Evolutionary conservation across 1,140 invertebrate species (phyloP).

Genomic region (Pomacea maculata): DNA sequence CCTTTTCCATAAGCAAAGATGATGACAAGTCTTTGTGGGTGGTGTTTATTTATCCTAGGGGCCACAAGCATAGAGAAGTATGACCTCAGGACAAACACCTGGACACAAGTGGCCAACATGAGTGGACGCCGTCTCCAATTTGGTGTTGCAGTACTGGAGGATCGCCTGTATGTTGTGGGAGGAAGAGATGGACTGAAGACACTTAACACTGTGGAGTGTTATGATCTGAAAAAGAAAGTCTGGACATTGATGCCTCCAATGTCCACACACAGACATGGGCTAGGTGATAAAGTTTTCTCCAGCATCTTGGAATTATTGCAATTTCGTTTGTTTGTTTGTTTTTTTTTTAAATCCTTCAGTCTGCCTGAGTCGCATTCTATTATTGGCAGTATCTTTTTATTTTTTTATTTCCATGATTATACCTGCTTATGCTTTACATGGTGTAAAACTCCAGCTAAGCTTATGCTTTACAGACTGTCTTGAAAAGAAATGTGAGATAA

Average conservation of each 20-base stretch:
- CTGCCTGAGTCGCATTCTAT: no score
- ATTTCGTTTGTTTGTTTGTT: no score
- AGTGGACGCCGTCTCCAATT: conserved; percentile 83
- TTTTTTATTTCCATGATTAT: no score
- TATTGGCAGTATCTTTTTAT: no score
- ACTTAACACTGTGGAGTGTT: conserved; percentile 86
- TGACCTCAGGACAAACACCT: conserved; percentile 83
- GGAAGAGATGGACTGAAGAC: conserved; percentile 95
- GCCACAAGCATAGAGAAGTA: conserved; percentile 90
- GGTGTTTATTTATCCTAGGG: conserved; percentile 66
- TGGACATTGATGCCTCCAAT: conserved; percentile 87
- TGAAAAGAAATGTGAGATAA: no score
- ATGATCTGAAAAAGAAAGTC: conserved; percentile 78
- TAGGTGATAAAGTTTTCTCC: conserved; percentile 67
- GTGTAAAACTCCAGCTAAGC: no score
- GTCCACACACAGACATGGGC: conserved; percentile 90
- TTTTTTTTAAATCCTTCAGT: no score
- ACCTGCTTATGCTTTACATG: no score
- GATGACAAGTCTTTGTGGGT: no score
- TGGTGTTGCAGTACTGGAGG: conserved; percentile 86
- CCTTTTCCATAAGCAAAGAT: no score
- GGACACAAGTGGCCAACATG: conserved; percentile 83
- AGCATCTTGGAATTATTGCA: no score
- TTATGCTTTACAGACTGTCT: no score
- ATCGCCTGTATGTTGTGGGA: conserved; percentile 84